Evolutionary conservation across 2,888 invertebrate species (phyloP), one percentile per base, ranked within the genome.

Genomic region (Embidobia sp.): DNA sequence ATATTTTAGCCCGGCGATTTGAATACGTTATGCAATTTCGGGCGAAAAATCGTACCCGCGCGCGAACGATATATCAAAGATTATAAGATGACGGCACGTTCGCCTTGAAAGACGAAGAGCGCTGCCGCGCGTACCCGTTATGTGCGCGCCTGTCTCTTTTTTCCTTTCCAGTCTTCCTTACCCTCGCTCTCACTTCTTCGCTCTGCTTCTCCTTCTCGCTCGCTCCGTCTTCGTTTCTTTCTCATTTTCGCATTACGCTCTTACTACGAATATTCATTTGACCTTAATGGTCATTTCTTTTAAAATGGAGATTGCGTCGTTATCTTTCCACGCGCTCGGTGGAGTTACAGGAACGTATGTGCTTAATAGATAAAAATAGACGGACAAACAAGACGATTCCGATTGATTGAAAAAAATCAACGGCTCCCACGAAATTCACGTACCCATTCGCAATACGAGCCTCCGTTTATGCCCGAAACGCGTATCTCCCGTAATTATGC

Each of bases 61-160:
- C 29, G 44, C 35, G 70, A 67, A 75, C 67, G 64, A 63, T 67
- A 67, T 64, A 42, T 29, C 10, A 70, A 57, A 77, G 63, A 73
- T 74, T 74, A 64, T 75, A 64, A 51, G 83, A 85, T 82, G 84
- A 85, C 83, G 85, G 83, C 81, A 81, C 70, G 79, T 78, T 85
- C 80, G 83, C 83, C 85, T 83, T 83, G 84, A 84, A 82, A 79
- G 81, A 80, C 70, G 81, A 57, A 83, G 81, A 81, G 76, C 77
- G 78, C 75, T 72, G 79, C 51, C 49, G 46, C 66, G 33, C 67
- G 69, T 74, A 55, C 67, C 69, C 73, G 77, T 77, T 73, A 77
- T 67, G 57, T 70, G 26, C 64, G 40, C 31, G 2, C 15, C 53
- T 11, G 26, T 63, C 73, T 77, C 77, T 67, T 33, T 80, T 70